These are phyloP conservation scores for Prionace glauca DNA, from an alignment of 2,797 vertebrate species.

Conservation along the genomic window DNA sequence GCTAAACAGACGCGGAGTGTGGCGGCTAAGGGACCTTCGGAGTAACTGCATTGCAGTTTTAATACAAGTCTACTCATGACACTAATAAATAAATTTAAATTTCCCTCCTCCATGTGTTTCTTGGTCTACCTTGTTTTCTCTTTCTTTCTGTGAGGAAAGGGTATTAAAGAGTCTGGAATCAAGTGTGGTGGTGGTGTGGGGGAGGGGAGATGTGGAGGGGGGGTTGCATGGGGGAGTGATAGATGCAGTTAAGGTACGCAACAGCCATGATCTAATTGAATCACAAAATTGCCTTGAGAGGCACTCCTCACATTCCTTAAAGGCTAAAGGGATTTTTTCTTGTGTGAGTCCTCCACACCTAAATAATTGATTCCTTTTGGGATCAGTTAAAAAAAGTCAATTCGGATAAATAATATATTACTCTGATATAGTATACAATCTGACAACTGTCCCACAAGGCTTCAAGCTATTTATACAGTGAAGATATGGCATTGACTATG, in stretches of 20 bases:
- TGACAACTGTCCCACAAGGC: neutral
- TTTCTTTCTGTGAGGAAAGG: neutral
- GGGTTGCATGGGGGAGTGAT: too few relatives aligned
- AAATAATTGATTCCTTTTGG: conserved; percentile 20
- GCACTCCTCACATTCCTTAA: neutral
- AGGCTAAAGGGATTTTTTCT: neutral
- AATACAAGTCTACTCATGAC: too few relatives aligned
- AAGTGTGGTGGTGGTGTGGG: too few relatives aligned
- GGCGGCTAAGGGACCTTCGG: too few relatives aligned
- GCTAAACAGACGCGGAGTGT: too few relatives aligned
- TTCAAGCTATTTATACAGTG: conserved; percentile 10
- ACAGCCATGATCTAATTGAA: neutral
- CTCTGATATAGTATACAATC: neutral
- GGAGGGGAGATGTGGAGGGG: too few relatives aligned
- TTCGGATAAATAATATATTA: conserved; percentile 19
- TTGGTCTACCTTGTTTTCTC: too few relatives aligned
- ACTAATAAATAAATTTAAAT: too few relatives aligned
- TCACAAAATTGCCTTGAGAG: neutral
- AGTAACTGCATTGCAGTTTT: too few relatives aligned
- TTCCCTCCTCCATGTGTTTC: too few relatives aligned
- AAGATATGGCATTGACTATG: neutral
- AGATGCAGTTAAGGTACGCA: neutral
- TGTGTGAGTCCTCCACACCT: neutral
- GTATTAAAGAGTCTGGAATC: neutral
- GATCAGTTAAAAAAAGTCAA: conserved; percentile 9